These are phyloP conservation scores for Andrena hattorfiana DNA, from an alignment of 2,888 invertebrate genomes.

Conservation along the genomic window DNA sequence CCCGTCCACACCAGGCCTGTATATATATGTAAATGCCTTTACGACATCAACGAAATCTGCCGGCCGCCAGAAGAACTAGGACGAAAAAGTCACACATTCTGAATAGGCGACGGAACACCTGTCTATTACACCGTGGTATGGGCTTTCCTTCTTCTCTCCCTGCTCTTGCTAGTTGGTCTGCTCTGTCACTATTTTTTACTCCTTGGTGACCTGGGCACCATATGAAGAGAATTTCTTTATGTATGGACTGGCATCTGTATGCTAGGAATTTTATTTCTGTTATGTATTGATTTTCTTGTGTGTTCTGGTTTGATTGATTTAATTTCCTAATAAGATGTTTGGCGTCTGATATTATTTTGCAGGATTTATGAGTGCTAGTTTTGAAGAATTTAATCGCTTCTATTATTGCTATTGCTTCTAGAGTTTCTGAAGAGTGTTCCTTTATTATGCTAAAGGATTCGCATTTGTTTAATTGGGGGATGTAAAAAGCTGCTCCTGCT, in stretches of 20 bases:
- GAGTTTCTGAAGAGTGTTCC: background rate
- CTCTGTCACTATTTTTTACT: background rate
- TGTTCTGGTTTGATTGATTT: background rate
- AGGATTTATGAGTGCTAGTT: background rate
- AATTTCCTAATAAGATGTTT: background rate
- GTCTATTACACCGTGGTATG: no score
- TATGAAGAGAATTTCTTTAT: background rate
- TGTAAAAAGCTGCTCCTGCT: background rate
- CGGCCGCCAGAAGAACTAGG: no score
- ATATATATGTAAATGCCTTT: no score
- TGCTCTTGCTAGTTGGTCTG: background rate
- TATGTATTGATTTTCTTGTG: background rate
- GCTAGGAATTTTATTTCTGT: background rate
- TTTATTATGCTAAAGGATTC: background rate
- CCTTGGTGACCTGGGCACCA: background rate
- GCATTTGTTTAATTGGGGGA: background rate
- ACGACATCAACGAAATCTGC: no score
- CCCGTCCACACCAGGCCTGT: no score
- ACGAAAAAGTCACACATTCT: no score
- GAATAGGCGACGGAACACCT: no score
- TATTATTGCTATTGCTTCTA: background rate
- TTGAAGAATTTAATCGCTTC: no score
- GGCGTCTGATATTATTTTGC: background rate
- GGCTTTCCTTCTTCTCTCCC: background rate
- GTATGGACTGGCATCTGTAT: background rate